Conservation (phyloP, 1,140 invertebrate species). For the Asbolus verrucosus region DNA sequence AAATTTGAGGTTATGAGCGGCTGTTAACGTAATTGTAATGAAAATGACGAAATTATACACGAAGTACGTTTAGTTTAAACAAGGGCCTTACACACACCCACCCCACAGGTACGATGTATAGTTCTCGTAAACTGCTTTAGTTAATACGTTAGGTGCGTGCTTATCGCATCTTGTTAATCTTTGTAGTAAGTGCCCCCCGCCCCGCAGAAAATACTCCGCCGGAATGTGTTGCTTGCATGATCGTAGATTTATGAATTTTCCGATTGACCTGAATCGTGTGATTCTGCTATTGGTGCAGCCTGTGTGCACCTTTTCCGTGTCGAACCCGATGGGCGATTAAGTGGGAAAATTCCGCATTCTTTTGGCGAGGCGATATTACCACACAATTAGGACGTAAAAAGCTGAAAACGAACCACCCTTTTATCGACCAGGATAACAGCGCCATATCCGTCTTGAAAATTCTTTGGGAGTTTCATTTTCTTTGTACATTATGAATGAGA, state of each 20-base stretch:
- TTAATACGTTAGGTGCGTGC: slow-evolving; percentile 7
- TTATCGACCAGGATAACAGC: slow-evolving; percentile 19
- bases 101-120: background rate
- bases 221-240: slow-evolving; percentile 7
- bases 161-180: slow-evolving; percentile 20
- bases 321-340: slow-evolving; percentile 18
- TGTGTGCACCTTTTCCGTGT: slow-evolving; percentile 5
- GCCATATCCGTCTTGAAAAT: slow-evolving; percentile 13
- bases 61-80: slow-evolving; percentile 18
- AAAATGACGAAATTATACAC: slow-evolving; percentile 24
- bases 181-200: background rate
- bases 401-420: slow-evolving; percentile 19
- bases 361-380: slow-evolving; percentile 13
- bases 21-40: slow-evolving; percentile 35
- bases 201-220: slow-evolving; percentile 11
- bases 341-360: slow-evolving; percentile 24
- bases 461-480: slow-evolving; percentile 24
- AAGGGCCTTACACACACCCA: background rate
- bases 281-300: background rate
- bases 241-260: slow-evolving; percentile 6
- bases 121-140: background rate
- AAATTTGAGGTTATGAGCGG: slow-evolving; percentile 25
- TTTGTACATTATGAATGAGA: slow-evolving; percentile 39
- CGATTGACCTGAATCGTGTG: slow-evolving; percentile 18
- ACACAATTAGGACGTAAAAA: slow-evolving; percentile 22